These are phyloP conservation scores for Trypoxylus dichotomus DNA, from an alignment of 1,140 invertebrate species.

Conservation along the genomic window DNA sequence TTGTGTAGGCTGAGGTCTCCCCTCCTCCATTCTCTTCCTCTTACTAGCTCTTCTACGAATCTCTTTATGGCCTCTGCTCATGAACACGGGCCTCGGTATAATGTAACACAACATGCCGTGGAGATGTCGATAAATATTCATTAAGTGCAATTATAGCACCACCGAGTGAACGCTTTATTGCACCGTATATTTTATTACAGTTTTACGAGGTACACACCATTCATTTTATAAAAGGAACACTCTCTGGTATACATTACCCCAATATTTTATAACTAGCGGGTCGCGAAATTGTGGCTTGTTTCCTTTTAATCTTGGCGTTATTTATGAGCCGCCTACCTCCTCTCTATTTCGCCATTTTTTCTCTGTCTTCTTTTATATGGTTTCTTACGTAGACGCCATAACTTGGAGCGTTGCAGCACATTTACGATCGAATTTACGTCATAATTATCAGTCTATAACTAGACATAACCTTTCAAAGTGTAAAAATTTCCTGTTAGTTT, in stretches of 20 bases:
- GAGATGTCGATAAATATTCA: constrained; percentile 53
- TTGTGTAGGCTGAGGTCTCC: constrained; percentile 37
- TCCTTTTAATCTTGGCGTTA: constrained; percentile 40
- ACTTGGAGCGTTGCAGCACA: no score
- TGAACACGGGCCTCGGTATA: constrained; percentile 42
- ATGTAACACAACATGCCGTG: constrained; percentile 47
- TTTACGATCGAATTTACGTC: no score
- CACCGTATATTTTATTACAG: constrained; percentile 51
- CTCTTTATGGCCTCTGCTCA: constrained; percentile 43
- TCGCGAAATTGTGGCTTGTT: constrained; percentile 41
- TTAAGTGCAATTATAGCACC: constrained; percentile 53
- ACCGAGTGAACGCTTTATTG: constrained; percentile 52
- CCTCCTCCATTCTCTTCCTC: not conserved
- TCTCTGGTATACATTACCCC: constrained; percentile 37
- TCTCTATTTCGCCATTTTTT: not conserved
- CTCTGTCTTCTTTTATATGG: not conserved
- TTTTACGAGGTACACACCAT: constrained; percentile 48
- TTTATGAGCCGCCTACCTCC: constrained; percentile 34
- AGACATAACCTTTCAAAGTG: no score
- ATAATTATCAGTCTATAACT: no score
- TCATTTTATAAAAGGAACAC: constrained; percentile 33
- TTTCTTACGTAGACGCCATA: no score
- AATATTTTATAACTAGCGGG: constrained; percentile 40
- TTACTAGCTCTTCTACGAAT: constrained; percentile 30
- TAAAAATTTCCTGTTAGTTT: no score